A percentile compares a stretch with the other conserved stretches of the same genome.
phyloP scores from a whole-genome alignment of 2,888 invertebrate genomes.

The Machimus rusticus region DNA sequence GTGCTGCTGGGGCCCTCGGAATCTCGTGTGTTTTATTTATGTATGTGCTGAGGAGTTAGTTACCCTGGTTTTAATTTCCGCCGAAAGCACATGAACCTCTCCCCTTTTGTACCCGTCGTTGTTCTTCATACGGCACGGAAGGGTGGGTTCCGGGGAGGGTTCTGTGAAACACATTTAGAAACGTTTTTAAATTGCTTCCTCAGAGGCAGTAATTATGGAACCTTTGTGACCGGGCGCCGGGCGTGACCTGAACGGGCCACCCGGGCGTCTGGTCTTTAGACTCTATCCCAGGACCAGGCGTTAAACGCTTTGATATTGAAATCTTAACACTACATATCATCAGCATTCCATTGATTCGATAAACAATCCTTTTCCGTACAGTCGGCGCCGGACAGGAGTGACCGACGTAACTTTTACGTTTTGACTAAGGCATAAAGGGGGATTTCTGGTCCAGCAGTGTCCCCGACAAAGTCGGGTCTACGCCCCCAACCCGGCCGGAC shows the following conservation, averaged over 20 bases:
- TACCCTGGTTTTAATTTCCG: slow-evolving; percentile 46
- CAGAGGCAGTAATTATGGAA: slow-evolving; percentile 44
- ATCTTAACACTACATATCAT: slow-evolving; percentile 43
- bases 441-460: not conserved
- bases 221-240: slow-evolving; percentile 5
- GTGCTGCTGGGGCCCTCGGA: not conserved
- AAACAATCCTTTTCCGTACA: slow-evolving; percentile 15
- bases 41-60: slow-evolving; percentile 36
- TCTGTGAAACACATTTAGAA: slow-evolving; percentile 12
- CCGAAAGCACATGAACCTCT: slow-evolving; percentile 29
- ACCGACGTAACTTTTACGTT: slow-evolving; percentile 8
- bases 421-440: not conserved
- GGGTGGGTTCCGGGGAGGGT: not conserved
- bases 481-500: not conserved
- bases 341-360: slow-evolving; percentile 42
- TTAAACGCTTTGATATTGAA: slow-evolving; percentile 46
- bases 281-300: not conserved
- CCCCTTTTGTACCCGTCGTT: not conserved
- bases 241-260: not conserved
- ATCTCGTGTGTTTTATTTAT: slow-evolving; percentile 41
- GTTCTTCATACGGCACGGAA: not conserved
- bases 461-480: not conserved
- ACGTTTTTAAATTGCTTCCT: slow-evolving; percentile 46
- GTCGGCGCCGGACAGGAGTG: not conserved
- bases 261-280: not conserved